Conservation (phyloP, 2,888 invertebrate genomes). For the Heliothis peltigera region DNA sequence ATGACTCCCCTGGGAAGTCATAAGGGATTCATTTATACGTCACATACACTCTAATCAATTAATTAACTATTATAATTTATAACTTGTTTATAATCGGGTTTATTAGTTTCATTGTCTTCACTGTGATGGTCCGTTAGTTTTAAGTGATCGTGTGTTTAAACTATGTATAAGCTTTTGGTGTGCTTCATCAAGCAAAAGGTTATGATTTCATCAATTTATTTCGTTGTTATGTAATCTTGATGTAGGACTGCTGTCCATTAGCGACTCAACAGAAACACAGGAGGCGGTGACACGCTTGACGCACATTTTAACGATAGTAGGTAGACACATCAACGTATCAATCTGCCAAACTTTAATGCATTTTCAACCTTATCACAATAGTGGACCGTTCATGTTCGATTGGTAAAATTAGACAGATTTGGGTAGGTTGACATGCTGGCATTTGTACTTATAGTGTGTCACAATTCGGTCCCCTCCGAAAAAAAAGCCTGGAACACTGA, state of each 20-base stretch:
- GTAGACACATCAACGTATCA: too few species aligned
- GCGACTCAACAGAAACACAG: not conserved
- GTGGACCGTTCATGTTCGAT: too few species aligned
- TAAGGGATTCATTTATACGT: constrained; percentile 36
- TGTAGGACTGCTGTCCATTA: not conserved
- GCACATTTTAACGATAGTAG: too few species aligned
- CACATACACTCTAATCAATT: constrained; percentile 49
- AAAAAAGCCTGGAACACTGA: too few species aligned
- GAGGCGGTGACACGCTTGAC: not conserved
- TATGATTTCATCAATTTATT: not conserved
- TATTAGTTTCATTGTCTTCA: constrained; percentile 37
- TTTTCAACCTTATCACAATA: too few species aligned
- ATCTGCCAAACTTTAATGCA: too few species aligned
- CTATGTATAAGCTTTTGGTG: too few species aligned
- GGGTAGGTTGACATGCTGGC: too few species aligned
- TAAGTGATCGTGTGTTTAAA: constrained; percentile 31
- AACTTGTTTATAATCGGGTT: constrained; percentile 16
- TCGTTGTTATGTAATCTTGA: not conserved
- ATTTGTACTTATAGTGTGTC: too few species aligned
- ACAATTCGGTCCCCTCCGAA: too few species aligned
- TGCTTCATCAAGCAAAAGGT: too few species aligned
- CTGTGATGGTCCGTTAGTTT: constrained; percentile 42
- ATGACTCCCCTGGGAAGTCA: constrained; percentile 19
- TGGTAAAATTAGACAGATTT: too few species aligned
- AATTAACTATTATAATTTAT: constrained; percentile 40